Conservation (phyloP, 1,140 invertebrate species). For the Sarcophaga peregrina region DNA sequence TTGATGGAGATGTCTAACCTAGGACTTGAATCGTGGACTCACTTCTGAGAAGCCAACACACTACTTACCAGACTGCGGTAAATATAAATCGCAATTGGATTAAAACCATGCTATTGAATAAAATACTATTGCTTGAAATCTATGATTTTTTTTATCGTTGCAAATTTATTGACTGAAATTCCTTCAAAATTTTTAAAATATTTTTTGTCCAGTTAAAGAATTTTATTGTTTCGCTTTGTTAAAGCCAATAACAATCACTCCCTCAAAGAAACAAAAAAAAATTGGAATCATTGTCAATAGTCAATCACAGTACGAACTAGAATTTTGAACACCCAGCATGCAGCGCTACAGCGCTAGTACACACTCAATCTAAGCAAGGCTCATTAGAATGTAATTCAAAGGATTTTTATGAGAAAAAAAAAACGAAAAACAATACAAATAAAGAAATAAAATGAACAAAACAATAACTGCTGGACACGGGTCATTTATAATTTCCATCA, state of each 20-base stretch:
- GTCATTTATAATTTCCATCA: slow-evolving; percentile 33
- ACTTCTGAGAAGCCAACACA: too few relatives aligned
- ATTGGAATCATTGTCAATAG: too few relatives aligned
- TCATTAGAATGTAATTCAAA: slow-evolving; percentile 39
- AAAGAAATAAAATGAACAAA: neutral
- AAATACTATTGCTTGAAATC: too few relatives aligned
- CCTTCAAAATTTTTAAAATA: slow-evolving; percentile 23
- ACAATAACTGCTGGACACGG: slow-evolving; percentile 28
- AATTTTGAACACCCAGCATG: slow-evolving; percentile 21
- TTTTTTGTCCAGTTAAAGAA: slow-evolving; percentile 13
- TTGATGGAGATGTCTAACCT: too few relatives aligned
- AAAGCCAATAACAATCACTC: neutral
- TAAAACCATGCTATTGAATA: too few relatives aligned
- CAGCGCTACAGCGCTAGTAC: neutral
- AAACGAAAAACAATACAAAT: slow-evolving; percentile 15
- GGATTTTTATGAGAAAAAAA: slow-evolving; percentile 21
- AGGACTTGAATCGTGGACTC: too few relatives aligned
- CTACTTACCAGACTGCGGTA: too few relatives aligned
- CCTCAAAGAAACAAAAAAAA: slow-evolving; percentile 11
- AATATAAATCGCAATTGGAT: too few relatives aligned
- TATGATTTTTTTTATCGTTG: neutral
- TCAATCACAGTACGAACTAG: neutral
- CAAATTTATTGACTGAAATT: slow-evolving; percentile 5
- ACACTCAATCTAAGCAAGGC: neutral
- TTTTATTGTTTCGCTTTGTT: neutral